Evolutionary conservation across 2,888 invertebrate genomes (phyloP).

Genomic region (Aplocera efformata): DNA sequence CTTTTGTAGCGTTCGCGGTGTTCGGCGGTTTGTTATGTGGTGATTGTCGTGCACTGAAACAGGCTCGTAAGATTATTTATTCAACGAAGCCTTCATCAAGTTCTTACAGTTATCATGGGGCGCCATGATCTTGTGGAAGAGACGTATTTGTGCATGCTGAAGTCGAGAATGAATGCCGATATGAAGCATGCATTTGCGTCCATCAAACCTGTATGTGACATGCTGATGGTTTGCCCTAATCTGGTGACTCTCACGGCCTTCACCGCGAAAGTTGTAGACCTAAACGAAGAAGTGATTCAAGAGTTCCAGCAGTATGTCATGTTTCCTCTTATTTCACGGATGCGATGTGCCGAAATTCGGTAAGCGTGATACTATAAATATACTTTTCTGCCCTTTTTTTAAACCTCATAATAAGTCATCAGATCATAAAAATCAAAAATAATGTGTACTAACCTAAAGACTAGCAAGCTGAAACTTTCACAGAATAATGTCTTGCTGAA

Average conservation of each 20-base stretch:
- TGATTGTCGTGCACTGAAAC: too few species aligned
- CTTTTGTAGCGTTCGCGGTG: too few species aligned
- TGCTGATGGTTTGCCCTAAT: constrained; percentile 69
- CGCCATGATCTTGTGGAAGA: background rate
- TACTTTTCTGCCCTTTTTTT: background rate
- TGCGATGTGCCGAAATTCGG: constrained; percentile 55
- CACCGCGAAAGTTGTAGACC: constrained; percentile 42
- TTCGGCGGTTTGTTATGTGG: too few species aligned
- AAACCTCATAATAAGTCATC: too few species aligned
- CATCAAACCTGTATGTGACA: constrained; percentile 78
- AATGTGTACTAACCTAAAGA: too few species aligned
- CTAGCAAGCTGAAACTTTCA: too few species aligned
- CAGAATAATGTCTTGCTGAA: too few species aligned
- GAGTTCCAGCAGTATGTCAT: constrained; percentile 77
- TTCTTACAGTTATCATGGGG: too few species aligned
- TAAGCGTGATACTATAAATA: constrained; percentile 42
- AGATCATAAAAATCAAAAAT: too few species aligned
- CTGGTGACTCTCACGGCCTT: constrained; percentile 55
- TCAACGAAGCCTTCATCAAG: too few species aligned
- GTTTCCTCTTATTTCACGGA: constrained; percentile 70
- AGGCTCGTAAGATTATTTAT: too few species aligned
- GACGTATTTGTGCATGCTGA: constrained; percentile 13
- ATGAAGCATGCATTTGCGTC: constrained; percentile 56
- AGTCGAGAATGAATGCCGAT: constrained; percentile 50
- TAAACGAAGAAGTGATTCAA: constrained; percentile 64